A percentile compares a stretch with the other conserved stretches of the same genome.
These are phyloP conservation scores for Plagiodera versicolora DNA, from an alignment of 2,888 invertebrate species.

Conservation along the genomic window DNA sequence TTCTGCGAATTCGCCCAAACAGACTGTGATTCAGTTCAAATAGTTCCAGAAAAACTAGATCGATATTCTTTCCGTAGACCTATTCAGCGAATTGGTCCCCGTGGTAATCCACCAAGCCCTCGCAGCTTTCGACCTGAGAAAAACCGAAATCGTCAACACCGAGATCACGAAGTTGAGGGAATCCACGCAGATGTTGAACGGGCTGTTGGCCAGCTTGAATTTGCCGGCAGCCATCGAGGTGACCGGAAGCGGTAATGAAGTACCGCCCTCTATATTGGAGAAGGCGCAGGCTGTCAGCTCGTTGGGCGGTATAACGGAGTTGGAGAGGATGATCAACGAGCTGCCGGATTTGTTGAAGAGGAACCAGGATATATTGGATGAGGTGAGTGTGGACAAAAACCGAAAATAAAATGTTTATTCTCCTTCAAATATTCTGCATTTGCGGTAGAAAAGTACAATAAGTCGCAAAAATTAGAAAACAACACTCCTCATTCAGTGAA, in stretches of 20 bases:
- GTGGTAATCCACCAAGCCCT: conserved; percentile 89
- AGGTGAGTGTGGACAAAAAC: conserved; percentile 69
- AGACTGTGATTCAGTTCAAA: not conserved
- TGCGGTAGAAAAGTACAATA: no score
- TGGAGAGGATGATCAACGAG: conserved; percentile 77
- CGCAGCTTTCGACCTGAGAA: conserved; percentile 80
- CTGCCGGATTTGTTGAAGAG: conserved; percentile 88
- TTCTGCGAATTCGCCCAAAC: no score
- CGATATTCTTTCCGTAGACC: not conserved
- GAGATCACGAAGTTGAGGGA: conserved; percentile 89
- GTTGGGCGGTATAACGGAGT: conserved; percentile 74
- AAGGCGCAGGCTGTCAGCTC: conserved; percentile 79
- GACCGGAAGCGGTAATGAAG: conserved; percentile 66
- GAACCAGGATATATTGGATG: conserved; percentile 93
- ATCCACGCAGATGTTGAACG: conserved; percentile 88
- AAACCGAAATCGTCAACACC: conserved; percentile 80
- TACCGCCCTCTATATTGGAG: conserved; percentile 87
- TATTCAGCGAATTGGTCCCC: conserved; percentile 74
- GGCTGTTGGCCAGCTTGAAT: conserved; percentile 84
- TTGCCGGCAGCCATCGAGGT: conserved; percentile 96
- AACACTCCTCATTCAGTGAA: no score
- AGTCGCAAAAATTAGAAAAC: no score
- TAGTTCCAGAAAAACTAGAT: not conserved
- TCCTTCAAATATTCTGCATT: no score
- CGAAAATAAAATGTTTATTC: no score